Evolutionary conservation across 1,140 invertebrate genomes (phyloP), one percentile per base, ranked within the genome.

Genomic region (Bombus ignitus): DNA sequence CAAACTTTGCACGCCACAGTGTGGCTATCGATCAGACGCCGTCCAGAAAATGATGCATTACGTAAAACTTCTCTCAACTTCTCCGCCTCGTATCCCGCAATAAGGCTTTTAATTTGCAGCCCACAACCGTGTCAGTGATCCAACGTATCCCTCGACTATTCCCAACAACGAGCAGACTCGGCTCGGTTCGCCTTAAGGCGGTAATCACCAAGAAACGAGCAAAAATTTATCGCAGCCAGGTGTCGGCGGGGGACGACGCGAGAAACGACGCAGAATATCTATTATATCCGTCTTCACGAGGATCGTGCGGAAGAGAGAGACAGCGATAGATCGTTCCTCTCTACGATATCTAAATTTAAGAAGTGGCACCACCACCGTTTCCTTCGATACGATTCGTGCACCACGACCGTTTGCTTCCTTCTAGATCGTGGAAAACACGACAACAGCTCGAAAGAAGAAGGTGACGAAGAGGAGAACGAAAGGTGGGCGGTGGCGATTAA

Each of bases 281-380:
- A 78, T 78, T 78, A 78, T 78, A 78, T 78, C 75, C 37, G 75
- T 77, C 47, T 42, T 28, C 35, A 4, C 75, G 73, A 35, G 3
- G n/a, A 73, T 73, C 71, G 39, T 44, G 39, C 42, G 25, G 25
- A 53, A 53, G 22, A 75, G 44, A 25, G 12, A 13, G 44, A 53
- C 18, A 25, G 28, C n/a, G 42, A 28, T 44, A 47, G 28, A 32
- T 44, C 12, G 73, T 25, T 53, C 73, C 73, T 75, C 42, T 80
- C 44, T 28, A 35, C 62, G 77, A 78, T 73, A 81, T 90, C 89
- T 90, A 90, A 88, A 90, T 90, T 90, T 90, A 90, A 89, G 83
- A 90, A 90, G 86, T 81, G 80, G 53, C 68, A 80, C 71, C 85
- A 73, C 42, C 82, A 28, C 44, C 53, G 72, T 72, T 83, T 62